phyloP scores from a whole-genome alignment of 2,797 vertebrate genomes.

The Pteropus rufus region DNA sequence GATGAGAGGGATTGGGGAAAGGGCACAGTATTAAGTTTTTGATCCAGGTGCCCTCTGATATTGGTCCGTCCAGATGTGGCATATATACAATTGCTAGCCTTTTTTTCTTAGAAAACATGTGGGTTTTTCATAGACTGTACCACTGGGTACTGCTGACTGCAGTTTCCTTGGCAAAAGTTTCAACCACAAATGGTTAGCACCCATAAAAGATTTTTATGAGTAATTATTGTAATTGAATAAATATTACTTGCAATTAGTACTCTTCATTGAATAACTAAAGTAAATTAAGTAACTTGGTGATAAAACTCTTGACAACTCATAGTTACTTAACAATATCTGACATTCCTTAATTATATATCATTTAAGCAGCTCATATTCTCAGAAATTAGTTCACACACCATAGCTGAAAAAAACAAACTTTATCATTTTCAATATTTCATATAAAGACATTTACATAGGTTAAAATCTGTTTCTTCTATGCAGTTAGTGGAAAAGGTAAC shows the following conservation, averaged over 20 bases:
- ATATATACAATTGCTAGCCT: not conserved
- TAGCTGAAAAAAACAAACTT: not conserved
- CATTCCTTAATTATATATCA: not conserved
- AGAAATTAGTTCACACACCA: not conserved
- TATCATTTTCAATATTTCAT: not conserved
- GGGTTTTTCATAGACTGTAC: not conserved
- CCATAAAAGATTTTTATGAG: not conserved
- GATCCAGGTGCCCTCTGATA: not conserved
- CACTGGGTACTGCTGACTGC: not conserved
- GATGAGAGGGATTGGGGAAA: not conserved
- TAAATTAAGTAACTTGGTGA: not conserved
- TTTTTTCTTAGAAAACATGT: not conserved
- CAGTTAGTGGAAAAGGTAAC: not conserved
- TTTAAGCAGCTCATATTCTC: not conserved
- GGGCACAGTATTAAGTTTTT: not conserved
- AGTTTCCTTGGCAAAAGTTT: not conserved
- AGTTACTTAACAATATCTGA: not conserved
- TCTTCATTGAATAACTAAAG: slow-evolving; percentile 11
- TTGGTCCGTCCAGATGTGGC: not conserved
- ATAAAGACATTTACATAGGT: not conserved
- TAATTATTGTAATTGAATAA: slow-evolving; percentile 10
- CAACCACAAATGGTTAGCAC: not conserved
- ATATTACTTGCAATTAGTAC: not conserved
- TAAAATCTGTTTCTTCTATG: not conserved
- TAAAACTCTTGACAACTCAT: not conserved